Evolutionary conservation across 1,140 invertebrate species (phyloP), one percentile per base, ranked within the genome.

Genomic region (Asobara japonica): DNA sequence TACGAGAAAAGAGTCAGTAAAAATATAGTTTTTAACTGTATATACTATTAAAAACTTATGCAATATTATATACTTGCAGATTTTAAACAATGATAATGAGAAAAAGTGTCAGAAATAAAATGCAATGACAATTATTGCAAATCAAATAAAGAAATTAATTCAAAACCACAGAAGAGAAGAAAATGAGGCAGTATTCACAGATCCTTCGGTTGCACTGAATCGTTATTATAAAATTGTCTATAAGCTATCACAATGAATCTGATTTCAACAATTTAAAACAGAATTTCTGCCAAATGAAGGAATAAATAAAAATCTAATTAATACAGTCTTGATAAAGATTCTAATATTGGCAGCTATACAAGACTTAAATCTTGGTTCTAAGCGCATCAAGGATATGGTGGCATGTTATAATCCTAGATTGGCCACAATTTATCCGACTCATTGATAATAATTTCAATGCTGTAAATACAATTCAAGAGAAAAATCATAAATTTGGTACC

Each of bases 11-110:
- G 13, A 51, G 36, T 45, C 51, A 56, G 20, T 56, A 22, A 56
- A 56, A 56, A 56, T 56, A 56, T 56, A 56, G 51, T 56, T 56
- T 56, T 56, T 56, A 56, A 56, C 18, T 56, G 51, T 56, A 56
- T 56, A 56, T 56, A 56, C 22, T 56, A 56, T 56, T 51, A 56
- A 56, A 13, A 25, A 56, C 6, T 56, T 5, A 56, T 56, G 18
- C 51, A 56, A 56, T 56, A 56, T 56, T 56, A 56, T 56, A 56
- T 56, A 56, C 51, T 27, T 56, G 13, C 22, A 11, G 25, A 56
- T 25, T 56, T 56, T 18, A 56, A 56, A 56, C 22, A 25, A 56
- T 56, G 22, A 22, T 56, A 56, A 56, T 27, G 51, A 56, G 25
- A 56, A 56, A 56, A 56, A 56, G 51, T 56, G 2, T 2, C 51